phyloP scores from a whole-genome alignment of 2,797 vertebrate species.

The Xerus rutilus region DNA sequence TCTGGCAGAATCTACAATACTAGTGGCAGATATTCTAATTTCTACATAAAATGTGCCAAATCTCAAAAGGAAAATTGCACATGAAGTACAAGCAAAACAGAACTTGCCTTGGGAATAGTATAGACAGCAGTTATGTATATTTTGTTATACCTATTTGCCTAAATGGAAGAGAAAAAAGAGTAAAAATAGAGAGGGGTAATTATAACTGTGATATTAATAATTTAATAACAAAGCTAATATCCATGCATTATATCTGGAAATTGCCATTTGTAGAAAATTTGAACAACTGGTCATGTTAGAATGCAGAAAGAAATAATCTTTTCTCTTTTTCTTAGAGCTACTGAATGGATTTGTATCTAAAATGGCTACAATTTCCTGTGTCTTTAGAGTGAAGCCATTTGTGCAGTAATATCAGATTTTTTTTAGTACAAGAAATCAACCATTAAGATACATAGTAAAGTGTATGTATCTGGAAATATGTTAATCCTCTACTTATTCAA shows the following conservation, averaged over 20 bases:
- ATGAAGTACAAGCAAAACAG: background rate
- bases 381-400: constrained; percentile 50
- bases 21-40: constrained; percentile 71
- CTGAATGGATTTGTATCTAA: background rate
- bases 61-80: constrained; percentile 50
- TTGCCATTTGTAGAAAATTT: background rate
- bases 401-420: constrained; percentile 34
- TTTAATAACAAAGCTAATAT: background rate
- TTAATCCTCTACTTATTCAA: constrained; percentile 88
- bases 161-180: background rate
- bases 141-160: background rate
- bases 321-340: background rate
- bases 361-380: background rate
- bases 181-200: background rate
- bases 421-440: constrained; percentile 76
- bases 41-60: constrained; percentile 47
- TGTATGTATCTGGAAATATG: constrained; percentile 85
- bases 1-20: constrained; percentile 77
- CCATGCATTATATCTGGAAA: background rate
- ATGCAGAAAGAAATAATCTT: background rate
- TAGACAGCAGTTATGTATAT: background rate
- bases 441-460: constrained; percentile 83
- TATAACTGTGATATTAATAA: constrained; percentile 28
- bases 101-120: background rate
- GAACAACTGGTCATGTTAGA: background rate